Evolutionary conservation across 1,140 invertebrate genomes (phyloP).

Genomic region (Chrysoperla carnea): DNA sequence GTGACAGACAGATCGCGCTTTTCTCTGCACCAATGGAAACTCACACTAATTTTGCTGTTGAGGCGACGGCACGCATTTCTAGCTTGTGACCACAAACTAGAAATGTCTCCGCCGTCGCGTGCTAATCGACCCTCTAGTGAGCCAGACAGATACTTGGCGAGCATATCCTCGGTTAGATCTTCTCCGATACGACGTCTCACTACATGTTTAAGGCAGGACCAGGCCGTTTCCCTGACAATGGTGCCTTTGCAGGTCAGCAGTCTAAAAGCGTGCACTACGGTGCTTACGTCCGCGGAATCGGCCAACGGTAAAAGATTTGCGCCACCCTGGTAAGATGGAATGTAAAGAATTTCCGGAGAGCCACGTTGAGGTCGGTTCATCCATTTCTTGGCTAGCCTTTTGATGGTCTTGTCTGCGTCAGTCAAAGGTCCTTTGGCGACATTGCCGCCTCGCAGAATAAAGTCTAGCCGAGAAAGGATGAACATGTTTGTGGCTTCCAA

Average conservation of each 20-base stretch:
- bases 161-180: conserved; percentile 1
- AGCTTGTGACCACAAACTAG: conserved; percentile 9
- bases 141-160: conserved; percentile 9
- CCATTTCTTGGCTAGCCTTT: conserved; percentile 12
- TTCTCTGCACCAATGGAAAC: no score
- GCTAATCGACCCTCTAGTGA: conserved; percentile 5
- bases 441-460: conserved; percentile 10
- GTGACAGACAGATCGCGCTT: no score
- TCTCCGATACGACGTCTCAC: conserved; percentile 2
- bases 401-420: conserved; percentile 9
- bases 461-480: conserved; percentile 16
- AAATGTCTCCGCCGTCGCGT: conserved; percentile 1
- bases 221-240: conserved; percentile 8
- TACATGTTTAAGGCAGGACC: conserved; percentile 2
- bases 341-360: conserved; percentile 11
- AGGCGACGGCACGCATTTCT: conserved; percentile 6
- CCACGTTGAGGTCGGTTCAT: conserved; percentile 14
- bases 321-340: conserved; percentile 9
- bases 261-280: conserved; percentile 13
- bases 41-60: not conserved
- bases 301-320: conserved; percentile 11
- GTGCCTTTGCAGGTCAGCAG: conserved; percentile 11
- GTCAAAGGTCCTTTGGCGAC: conserved; percentile 9
- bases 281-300: conserved; percentile 8
- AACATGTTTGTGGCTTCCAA: conserved; percentile 18